A percentile compares a stretch with the other conserved stretches of the same genome.
These are phyloP conservation scores for Cryptotis parvus DNA, from an alignment of 2,113 vertebrate genomes.

Conservation along the genomic window DNA sequence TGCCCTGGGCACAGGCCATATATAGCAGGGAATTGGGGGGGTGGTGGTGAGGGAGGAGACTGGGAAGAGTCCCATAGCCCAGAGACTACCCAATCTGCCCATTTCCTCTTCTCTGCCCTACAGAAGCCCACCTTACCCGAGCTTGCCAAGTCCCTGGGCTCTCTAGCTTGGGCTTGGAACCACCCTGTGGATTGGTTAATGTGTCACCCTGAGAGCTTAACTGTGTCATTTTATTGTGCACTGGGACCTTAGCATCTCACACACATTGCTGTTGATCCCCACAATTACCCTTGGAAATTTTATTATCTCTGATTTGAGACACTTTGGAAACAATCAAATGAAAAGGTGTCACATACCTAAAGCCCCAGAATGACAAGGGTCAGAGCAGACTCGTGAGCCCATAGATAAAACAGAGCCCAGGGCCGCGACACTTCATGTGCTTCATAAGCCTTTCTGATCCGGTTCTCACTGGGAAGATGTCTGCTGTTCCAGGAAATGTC, in stretches of 20 bases:
- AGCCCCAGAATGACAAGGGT: not conserved
- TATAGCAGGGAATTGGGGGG: too few species aligned
- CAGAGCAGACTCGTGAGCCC: not conserved
- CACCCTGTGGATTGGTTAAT: too few species aligned
- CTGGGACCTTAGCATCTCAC: not conserved
- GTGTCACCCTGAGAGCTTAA: too few species aligned
- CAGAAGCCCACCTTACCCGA: not conserved
- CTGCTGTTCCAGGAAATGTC: not conserved
- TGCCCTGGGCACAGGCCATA: too few species aligned
- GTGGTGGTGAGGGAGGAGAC: too few species aligned
- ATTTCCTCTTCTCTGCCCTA: too few species aligned
- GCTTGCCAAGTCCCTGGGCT: not conserved
- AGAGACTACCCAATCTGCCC: too few species aligned
- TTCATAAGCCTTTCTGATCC: not conserved
- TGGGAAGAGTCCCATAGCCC: too few species aligned
- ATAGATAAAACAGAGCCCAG: not conserved
- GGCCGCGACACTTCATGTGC: rapidly evolving
- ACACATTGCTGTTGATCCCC: not conserved
- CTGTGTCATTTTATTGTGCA: not conserved
- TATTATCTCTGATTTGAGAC: not conserved
- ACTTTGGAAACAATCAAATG: not conserved
- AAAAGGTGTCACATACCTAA: not conserved
- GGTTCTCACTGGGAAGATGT: rapidly evolving
- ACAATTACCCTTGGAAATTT: not conserved
- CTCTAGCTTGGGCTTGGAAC: not conserved